Evolutionary conservation across 1,140 invertebrate species (phyloP), one percentile per base, ranked within the genome.

Genomic region (Musca vetustissima): DNA sequence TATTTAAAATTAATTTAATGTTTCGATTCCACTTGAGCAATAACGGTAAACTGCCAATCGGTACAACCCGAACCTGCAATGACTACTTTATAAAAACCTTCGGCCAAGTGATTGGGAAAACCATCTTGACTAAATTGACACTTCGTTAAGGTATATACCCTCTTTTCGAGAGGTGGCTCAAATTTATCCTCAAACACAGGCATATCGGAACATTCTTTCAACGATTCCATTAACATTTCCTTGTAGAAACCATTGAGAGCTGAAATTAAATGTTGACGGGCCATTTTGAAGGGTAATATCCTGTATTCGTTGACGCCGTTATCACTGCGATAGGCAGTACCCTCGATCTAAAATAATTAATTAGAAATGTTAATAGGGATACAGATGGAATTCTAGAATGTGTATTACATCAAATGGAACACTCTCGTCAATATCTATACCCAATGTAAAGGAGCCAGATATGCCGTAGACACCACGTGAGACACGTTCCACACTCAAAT

Each of bases 21-120:
- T 28, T 3, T 8, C 3, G 28, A 8, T 28, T 28, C 28, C 3
- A 75, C 32, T 21, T 75, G 71, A 8, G 50, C 24, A 4, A 72
- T 14, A 13, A 67, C 0, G 8, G 61, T 36, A 7, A 69, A 32
- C 65, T 64, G 65, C 66, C 70, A 71, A 0, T 73, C 66, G 6
- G 71, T 70, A n/a, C 70, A 49, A 0, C 77, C 77, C 15, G 47
- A 59, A 15, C 55, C 32, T 11, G 43, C 52, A 14, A 71, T 65
- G 6, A 69, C 6, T 0, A 79, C 14, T 43, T 76, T 79, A 36
- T 74, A 79, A 36, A 53, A 79, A 0, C 77, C 77, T 6, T 73
- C 74, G 15, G 73, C 69, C 0, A 66, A 66, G 1, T 73, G 48
- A 53, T 75, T 74, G 0, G 77, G 77, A 19, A 77, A 13, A 1